These are phyloP conservation scores for Goniozus legneri DNA, from an alignment of 1,140 invertebrate genomes.

Conservation along the genomic window DNA sequence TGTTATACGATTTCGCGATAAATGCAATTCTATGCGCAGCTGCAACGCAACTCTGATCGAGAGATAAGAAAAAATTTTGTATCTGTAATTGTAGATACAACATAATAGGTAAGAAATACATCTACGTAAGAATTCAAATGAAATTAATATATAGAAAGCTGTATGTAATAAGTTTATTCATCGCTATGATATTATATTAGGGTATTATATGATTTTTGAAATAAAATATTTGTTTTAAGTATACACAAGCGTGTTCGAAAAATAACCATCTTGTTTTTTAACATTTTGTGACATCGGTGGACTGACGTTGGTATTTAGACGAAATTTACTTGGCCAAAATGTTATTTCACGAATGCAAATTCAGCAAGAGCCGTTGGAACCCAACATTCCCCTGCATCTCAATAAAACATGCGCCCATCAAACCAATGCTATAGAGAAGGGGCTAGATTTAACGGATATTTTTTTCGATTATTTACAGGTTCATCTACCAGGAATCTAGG, in stretches of 20 bases:
- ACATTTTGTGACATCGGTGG: neutral
- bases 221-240: constrained; percentile 53
- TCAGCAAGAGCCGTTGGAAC: neutral
- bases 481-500: constrained; percentile 40
- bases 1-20: constrained; percentile 20
- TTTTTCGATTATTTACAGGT: constrained; percentile 38
- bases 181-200: constrained; percentile 46
- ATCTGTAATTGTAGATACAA: constrained; percentile 51
- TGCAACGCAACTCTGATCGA: too few relatives aligned
- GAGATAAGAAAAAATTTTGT: constrained; percentile 41
- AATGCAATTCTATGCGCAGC: constrained; percentile 2
- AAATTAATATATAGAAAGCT: constrained; percentile 53
- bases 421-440: too few relatives aligned
- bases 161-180: constrained; percentile 42
- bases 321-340: neutral
- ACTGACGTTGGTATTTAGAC: neutral
- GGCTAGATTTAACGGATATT: too few relatives aligned
- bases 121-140: constrained; percentile 47
- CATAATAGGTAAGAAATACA: constrained; percentile 44
- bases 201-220: constrained; percentile 51
- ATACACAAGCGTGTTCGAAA: constrained; percentile 27
- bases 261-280: constrained; percentile 13
- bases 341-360: too few relatives aligned
- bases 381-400: neutral
- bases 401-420: too few relatives aligned